Base-by-base conservation (phyloP, 1,140 invertebrate species). In the Leucophenga varia region DNA sequence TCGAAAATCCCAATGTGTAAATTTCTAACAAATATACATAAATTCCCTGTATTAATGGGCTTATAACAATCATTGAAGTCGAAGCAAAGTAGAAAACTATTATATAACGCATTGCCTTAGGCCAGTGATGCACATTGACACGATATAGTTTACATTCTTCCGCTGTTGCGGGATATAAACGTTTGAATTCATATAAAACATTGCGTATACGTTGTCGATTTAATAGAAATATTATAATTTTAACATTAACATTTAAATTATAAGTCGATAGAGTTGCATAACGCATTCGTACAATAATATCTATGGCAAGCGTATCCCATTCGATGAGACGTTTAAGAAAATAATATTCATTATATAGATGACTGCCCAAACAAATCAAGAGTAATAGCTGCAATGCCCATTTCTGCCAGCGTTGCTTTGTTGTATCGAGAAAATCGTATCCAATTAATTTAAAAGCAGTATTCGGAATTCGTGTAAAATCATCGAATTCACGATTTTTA, bases 61-160 rank as follows among this genome's bases (percentile, higher is more conserved):
- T 46, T 1, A 48, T 1, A 0, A 49, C 28, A 14, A 59, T 20
- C 1, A 59, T 9, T 1, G 34, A 0, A 5, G 44, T 40, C 1
- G 45, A 34, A 12, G 32, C 28, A 21, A 56, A 63, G 13, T 55
- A 63, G 17, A 47, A 49, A 22, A 35, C 49, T 7, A 63, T 28
- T 3, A 45, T 38, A 44, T 36, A 41, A 17, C 44, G 53, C 0
- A 43, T 37, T 7, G 13, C 21, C 9, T 37, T 36, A 1, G 55
- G 45, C 25, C 61, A 52, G 20, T 43, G 64, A 36, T 47, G 64
- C 1, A 35, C 37, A 16, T 63, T 47, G 2, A 64, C 55, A 3
- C 45, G 17, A 20, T 63, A 52, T 2, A 28, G 22, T 5, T 13
- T 18, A 2, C 41, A 42, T 1, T 34, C 8, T 0, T 8, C 2